Evolutionary conservation across 2,888 invertebrate species (phyloP).

Genomic region (Drosophila flavopinicola): DNA sequence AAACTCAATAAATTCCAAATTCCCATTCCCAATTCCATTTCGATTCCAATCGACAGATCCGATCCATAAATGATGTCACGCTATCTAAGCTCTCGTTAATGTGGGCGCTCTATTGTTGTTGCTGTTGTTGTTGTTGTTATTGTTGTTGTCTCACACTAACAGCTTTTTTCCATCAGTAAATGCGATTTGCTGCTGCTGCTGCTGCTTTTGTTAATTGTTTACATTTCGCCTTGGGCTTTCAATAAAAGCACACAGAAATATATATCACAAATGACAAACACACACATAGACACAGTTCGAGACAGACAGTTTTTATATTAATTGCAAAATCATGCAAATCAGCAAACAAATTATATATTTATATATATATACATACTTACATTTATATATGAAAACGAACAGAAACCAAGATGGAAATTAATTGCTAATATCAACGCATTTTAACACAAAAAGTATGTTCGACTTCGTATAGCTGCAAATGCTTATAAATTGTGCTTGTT

Average conservation of each 20-base stretch:
- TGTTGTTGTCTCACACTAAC: slow-evolving; percentile 48
- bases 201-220: slow-evolving; percentile 64
- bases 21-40: slow-evolving; percentile 6
- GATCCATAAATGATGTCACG: slow-evolving; percentile 69
- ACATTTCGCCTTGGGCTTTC: slow-evolving; percentile 74
- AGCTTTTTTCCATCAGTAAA: slow-evolving; percentile 63
- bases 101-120: slow-evolving; percentile 57
- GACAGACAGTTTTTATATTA: slow-evolving; percentile 57
- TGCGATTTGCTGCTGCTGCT: slow-evolving; percentile 26
- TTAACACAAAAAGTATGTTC: slow-evolving; percentile 67
- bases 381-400: slow-evolving; percentile 38
- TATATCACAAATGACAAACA: slow-evolving; percentile 69
- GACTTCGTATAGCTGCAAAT: slow-evolving; percentile 48
- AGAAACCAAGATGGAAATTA: slow-evolving; percentile 66
- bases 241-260: slow-evolving; percentile 56
- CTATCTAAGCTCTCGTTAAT: slow-evolving; percentile 58
- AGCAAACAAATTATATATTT: slow-evolving; percentile 42
- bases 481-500: slow-evolving; percentile 45
- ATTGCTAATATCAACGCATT: slow-evolving; percentile 74
- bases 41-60: slow-evolving; percentile 18
- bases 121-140: slow-evolving; percentile 16
- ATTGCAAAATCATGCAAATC: slow-evolving; percentile 78
- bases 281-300: slow-evolving; percentile 7
- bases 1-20: slow-evolving; percentile 56
- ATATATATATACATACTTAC: slow-evolving; percentile 13